A percentile compares a stretch with the other conserved stretches of the same genome.
phyloP scores from a whole-genome alignment of 2,113 vertebrate species.

The Oncorhynchus tshawytscha region DNA sequence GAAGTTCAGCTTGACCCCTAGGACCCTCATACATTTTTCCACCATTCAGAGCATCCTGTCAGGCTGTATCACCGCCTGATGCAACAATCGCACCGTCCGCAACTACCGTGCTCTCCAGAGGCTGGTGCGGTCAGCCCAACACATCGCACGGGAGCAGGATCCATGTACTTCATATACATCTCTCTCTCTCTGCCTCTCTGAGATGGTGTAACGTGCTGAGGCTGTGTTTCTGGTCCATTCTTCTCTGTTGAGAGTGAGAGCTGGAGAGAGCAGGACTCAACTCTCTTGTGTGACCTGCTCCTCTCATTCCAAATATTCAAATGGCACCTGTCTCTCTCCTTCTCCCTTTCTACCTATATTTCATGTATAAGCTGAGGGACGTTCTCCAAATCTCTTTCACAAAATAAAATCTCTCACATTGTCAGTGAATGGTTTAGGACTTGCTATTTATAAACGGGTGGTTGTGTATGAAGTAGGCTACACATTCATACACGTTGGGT shows the following conservation, averaged over 20 bases:
- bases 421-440: background rate
- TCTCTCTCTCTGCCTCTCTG: background rate
- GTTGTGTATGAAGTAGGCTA: background rate
- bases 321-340: conserved; percentile 33
- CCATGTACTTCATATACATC: too few relatives aligned
- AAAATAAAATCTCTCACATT: background rate
- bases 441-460: background rate
- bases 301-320: conserved; percentile 70
- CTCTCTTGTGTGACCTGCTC: conserved; percentile 55
- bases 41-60: too few relatives aligned
- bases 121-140: too few relatives aligned
- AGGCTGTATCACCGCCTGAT: too few relatives aligned
- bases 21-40: too few relatives aligned
- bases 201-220: conserved; percentile 30
- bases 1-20: too few relatives aligned
- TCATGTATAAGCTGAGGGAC: conserved; percentile 46
- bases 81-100: too few relatives aligned
- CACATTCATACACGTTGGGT: background rate
- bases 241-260: conserved; percentile 32
- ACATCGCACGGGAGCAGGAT: too few relatives aligned
- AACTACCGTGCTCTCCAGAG: too few relatives aligned
- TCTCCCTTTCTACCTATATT: conserved; percentile 26
- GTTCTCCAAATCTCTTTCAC: background rate
- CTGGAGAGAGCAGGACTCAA: conserved; percentile 15
- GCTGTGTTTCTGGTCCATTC: conserved; percentile 45